Conservation (phyloP, 2,797 vertebrate species). For the Lacerta viridis region DNA sequence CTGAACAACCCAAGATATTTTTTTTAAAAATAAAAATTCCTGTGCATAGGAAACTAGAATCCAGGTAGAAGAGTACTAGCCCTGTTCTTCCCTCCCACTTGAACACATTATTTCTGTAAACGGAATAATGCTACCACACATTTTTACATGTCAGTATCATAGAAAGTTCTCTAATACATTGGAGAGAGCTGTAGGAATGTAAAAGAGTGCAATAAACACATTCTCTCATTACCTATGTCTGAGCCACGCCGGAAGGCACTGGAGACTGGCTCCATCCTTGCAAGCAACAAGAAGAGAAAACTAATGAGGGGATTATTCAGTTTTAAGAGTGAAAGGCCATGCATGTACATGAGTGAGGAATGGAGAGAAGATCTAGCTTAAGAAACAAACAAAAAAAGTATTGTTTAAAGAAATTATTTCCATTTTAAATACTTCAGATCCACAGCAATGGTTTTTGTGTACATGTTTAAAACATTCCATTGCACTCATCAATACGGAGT, state of each 20-base stretch:
- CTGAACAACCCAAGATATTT: too few species aligned
- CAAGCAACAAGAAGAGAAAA: not conserved
- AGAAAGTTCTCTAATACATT: not conserved
- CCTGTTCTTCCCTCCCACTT: not conserved
- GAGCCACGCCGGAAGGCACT: not conserved
- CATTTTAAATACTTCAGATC: not conserved
- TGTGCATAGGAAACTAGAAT: too few species aligned
- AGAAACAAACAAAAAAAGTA: not conserved
- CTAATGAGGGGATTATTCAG: not conserved
- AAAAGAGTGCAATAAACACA: not conserved
- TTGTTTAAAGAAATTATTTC: not conserved
- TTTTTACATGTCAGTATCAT: not conserved
- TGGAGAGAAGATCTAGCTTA: not conserved
- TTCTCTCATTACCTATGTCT: not conserved
- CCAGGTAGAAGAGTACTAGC: not conserved
- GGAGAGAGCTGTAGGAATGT: not conserved
- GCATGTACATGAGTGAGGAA: not conserved
- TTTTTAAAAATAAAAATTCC: too few species aligned
- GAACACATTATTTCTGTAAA: not conserved
- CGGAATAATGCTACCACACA: not conserved
- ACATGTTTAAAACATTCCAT: not conserved
- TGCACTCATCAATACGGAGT: not conserved
- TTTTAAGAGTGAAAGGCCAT: conserved; percentile 1
- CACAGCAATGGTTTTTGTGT: not conserved
- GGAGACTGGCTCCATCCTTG: not conserved